Conservation (phyloP, 2,113 vertebrate species). For the Excalfactoria chinensis region DNA sequence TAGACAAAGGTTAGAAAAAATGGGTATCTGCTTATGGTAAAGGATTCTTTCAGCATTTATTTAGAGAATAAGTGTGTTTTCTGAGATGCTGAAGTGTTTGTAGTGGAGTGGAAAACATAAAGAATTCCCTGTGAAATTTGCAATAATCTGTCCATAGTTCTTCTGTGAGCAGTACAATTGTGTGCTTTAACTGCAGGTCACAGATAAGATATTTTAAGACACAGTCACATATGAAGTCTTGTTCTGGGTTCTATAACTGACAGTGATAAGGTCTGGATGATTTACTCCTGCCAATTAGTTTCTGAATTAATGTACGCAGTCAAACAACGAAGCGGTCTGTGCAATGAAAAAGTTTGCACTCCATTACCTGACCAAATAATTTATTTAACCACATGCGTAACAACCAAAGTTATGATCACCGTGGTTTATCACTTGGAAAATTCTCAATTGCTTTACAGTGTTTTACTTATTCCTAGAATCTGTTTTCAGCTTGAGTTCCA, state of each 20-base stretch:
- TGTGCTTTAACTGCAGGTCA: background rate
- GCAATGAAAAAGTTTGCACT: background rate
- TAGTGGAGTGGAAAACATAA: background rate
- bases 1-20: background rate
- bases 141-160: background rate
- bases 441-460: background rate
- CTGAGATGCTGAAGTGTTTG: background rate
- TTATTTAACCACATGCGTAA: background rate
- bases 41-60: background rate
- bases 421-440: background rate
- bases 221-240: background rate
- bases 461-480: background rate
- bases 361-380: background rate
- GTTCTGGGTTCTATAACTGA: background rate
- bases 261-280: background rate
- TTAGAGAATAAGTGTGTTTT: background rate
- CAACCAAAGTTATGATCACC: background rate
- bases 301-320: background rate
- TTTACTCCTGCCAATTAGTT: background rate
- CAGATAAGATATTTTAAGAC: background rate
- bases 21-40: background rate
- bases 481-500: background rate
- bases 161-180: background rate
- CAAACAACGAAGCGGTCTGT: background rate
- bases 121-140: background rate